Evolutionary conservation across 2,888 invertebrate species (phyloP).

Genomic region (Trichacis sp.): DNA sequence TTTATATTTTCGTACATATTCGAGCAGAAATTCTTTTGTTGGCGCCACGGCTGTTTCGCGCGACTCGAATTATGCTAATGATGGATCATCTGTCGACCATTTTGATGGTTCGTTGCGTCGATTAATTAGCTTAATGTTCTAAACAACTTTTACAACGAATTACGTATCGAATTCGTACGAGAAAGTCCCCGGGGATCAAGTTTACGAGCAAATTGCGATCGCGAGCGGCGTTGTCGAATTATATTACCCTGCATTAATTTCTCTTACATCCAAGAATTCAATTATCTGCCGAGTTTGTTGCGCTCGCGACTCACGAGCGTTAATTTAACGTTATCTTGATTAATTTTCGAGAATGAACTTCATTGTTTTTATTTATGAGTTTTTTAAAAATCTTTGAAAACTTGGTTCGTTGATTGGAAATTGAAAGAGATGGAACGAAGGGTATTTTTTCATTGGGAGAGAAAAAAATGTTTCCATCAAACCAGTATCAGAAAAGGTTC

Average conservation of each 20-base stretch:
- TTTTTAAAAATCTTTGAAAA: no score
- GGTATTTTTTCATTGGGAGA: not conserved
- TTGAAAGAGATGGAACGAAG: no score
- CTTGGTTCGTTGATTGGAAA: no score
- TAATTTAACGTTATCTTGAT: no score
- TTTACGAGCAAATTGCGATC: slow-evolving; percentile 1
- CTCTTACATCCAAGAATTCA: not conserved
- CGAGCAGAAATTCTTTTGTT: slow-evolving; percentile 6
- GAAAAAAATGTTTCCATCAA: not conserved
- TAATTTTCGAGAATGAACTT: no score
- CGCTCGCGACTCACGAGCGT: no score
- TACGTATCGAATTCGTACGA: not conserved
- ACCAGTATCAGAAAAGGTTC: slow-evolving; percentile 12
- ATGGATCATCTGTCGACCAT: not conserved
- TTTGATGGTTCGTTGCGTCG: not conserved
- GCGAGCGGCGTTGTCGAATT: slow-evolving; percentile 2
- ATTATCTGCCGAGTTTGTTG: not conserved
- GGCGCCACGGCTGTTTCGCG: not conserved
- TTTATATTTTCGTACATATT: slow-evolving; percentile 10
- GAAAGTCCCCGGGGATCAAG: not conserved
- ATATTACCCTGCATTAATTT: not conserved
- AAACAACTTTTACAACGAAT: no score
- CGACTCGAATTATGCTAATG: not conserved
- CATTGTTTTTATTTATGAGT: no score
- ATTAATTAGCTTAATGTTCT: no score